Conservation (phyloP, 2,113 vertebrate species). For the Chlamydotis undulata region DNA sequence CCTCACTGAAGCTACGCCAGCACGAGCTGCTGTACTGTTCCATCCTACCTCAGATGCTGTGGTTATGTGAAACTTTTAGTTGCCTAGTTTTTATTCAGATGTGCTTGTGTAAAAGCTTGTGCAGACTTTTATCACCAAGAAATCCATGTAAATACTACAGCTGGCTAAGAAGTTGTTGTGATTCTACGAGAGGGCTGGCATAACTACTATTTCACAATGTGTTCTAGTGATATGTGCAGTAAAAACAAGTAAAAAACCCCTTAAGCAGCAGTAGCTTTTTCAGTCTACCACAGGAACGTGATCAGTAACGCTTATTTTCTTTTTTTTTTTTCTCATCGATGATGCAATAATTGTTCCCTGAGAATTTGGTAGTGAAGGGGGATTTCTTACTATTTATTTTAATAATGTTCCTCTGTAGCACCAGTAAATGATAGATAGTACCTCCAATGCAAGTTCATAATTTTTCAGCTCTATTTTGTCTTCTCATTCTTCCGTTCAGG, state of each 20-base stretch:
- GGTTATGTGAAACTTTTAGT: not conserved
- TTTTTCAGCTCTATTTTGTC: not conserved
- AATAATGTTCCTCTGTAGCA: not conserved
- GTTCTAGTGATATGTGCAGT: not conserved
- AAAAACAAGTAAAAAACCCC: not conserved
- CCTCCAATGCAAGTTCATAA: not conserved
- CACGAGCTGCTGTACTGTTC: not conserved
- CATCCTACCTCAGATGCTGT: fast-evolving
- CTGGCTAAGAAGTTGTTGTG: not conserved
- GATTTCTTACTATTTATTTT: not conserved
- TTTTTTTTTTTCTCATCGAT: not conserved
- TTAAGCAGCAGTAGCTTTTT: not conserved
- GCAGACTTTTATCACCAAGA: not conserved
- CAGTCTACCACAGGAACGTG: not conserved
- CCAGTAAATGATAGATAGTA: not conserved
- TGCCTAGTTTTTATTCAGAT: not conserved
- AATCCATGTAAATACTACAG: not conserved
- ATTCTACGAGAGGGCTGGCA: not conserved
- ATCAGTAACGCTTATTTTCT: not conserved
- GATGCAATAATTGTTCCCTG: not conserved
- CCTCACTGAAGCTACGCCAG: not conserved
- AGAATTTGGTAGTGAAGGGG: not conserved
- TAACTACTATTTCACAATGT: not conserved
- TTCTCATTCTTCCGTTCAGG: not conserved
- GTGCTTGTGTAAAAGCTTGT: not conserved